phyloP scores from a whole-genome alignment of 2,888 invertebrate species.

The Drepanosiphum platanoidis region DNA sequence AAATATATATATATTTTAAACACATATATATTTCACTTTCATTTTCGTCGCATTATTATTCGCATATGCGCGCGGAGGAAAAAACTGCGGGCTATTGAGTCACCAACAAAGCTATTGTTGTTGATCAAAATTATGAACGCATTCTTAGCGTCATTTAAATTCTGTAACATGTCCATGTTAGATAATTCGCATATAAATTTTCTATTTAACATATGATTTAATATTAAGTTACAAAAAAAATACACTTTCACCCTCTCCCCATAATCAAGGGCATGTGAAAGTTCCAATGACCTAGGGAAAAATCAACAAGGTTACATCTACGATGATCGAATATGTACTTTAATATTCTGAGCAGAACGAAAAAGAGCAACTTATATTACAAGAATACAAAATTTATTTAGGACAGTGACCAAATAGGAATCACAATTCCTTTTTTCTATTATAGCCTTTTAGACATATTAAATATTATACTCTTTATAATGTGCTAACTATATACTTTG shows the following conservation, averaged over 20 bases:
- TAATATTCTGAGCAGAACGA: background rate
- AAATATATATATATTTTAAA: slow-evolving; percentile 14
- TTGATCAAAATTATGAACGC: slow-evolving; percentile 13
- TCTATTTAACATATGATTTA: background rate
- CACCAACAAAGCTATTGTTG: slow-evolving; percentile 26
- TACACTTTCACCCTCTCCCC: slow-evolving; percentile 50
- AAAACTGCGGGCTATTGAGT: slow-evolving; percentile 50
- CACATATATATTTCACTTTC: slow-evolving; percentile 41
- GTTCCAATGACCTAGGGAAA: slow-evolving; percentile 46
- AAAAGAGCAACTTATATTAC: background rate
- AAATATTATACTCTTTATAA: too few relatives aligned
- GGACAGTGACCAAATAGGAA: background rate
- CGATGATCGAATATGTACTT: background rate
- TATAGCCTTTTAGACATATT: too few relatives aligned
- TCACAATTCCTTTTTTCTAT: too few relatives aligned
- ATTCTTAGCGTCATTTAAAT: background rate
- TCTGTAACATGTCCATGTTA: background rate
- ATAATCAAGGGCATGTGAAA: slow-evolving; percentile 44
- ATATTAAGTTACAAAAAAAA: background rate
- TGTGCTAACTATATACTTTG: too few relatives aligned
- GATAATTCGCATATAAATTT: background rate
- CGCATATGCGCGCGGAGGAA: slow-evolving; percentile 6
- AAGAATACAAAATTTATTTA: background rate
- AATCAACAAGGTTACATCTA: background rate
- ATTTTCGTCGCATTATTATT: slow-evolving; percentile 54